phyloP scores from a whole-genome alignment of 2,888 invertebrate species.

The Homarus gammarus region DNA sequence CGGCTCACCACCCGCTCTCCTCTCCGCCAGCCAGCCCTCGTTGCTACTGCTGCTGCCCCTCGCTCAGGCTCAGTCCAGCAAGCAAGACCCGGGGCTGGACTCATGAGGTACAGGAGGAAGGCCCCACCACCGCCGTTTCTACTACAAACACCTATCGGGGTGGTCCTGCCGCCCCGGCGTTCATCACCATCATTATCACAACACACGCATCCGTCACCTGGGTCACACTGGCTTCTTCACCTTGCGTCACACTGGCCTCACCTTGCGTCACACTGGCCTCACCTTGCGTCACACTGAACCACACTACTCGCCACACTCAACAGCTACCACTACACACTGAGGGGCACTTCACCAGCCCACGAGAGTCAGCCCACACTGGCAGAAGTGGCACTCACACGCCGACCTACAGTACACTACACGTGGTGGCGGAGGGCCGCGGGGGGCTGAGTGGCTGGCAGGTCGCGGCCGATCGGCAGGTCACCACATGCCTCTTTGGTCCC shows the following conservation, averaged over 20 bases:
- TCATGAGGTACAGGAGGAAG: conserved; percentile 1
- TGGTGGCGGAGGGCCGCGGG: neutral
- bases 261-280: neutral
- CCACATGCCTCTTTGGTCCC: conserved; percentile 46
- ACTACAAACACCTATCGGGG: neutral
- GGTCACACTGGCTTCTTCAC: neutral
- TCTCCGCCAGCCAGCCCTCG: neutral
- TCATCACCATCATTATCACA: neutral
- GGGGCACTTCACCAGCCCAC: neutral
- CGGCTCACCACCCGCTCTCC: neutral
- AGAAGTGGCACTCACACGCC: neutral
- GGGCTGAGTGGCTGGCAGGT: neutral
- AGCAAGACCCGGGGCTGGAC: neutral
- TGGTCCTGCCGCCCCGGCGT: conserved; percentile 1
- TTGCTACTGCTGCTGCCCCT: neutral
- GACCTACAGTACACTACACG: neutral
- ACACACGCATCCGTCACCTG: conserved; percentile 1
- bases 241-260: conserved; percentile 30
- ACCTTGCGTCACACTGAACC: conserved; percentile 8
- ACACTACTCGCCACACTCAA: neutral
- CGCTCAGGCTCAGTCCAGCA: neutral
- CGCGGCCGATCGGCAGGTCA: neutral
- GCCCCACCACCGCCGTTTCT: neutral
- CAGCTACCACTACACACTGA: neutral
- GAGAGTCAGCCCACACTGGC: neutral